phyloP scores from a whole-genome alignment of 2,797 vertebrate genomes.

The Chanos chanos region DNA sequence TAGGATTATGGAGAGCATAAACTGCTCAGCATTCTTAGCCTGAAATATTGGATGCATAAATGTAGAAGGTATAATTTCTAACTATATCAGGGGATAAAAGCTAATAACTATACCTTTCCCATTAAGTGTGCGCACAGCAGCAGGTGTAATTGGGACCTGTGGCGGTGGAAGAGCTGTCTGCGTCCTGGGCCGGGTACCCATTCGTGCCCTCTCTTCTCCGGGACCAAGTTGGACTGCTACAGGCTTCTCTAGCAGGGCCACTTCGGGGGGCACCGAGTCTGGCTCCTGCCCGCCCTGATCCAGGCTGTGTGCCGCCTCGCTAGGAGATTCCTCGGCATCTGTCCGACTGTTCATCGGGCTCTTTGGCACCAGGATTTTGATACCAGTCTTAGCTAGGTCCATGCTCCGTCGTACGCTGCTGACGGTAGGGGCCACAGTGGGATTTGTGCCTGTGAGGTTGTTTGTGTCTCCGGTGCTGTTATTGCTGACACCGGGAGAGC shows the following conservation, averaged over 20 bases:
- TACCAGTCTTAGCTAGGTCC: constrained; percentile 90
- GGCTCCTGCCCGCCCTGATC: constrained; percentile 83
- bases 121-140: constrained; percentile 76
- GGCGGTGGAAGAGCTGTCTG: constrained; percentile 72
- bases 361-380: constrained; percentile 97
- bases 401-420: constrained; percentile 77
- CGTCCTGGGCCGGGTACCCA: constrained; percentile 87
- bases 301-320: constrained; percentile 83
- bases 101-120: constrained; percentile 77
- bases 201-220: constrained; percentile 90
- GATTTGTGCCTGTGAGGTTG: neutral
- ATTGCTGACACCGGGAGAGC: constrained; percentile 45
- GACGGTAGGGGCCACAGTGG: constrained; percentile 52
- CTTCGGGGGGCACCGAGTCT: constrained; percentile 86
- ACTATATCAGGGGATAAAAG: too few relatives aligned
- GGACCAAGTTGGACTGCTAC: constrained; percentile 78
- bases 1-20: too few relatives aligned
- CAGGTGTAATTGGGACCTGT: constrained; percentile 76
- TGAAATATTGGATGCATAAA: too few relatives aligned
- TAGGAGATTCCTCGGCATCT: constrained; percentile 82
- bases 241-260: constrained; percentile 85
- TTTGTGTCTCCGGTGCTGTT: neutral
- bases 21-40: too few relatives aligned
- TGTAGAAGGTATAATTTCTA: too few relatives aligned
- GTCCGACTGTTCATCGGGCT: constrained; percentile 87